Base-by-base conservation (phyloP, 1,140 invertebrate genomes). In the Holotrichia oblita region DNA sequence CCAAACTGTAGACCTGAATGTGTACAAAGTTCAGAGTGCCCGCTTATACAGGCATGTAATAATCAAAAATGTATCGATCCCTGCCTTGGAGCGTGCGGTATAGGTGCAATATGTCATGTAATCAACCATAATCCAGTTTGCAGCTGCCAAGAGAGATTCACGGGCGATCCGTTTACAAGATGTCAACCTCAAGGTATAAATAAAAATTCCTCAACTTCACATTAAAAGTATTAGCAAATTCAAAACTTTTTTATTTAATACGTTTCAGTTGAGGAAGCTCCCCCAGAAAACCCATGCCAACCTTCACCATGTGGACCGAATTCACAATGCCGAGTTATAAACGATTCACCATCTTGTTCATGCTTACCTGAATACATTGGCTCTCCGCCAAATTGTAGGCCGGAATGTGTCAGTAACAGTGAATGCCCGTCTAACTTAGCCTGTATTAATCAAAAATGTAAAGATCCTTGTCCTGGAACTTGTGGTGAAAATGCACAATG, bases 291-390 rank as follows among this genome's bases (percentile, higher is more conserved):
- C 81, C 92, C 93, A 0, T 96, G 95, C 83, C 88, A 90, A 48
- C 93, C 93, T 0, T 93, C 93, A 17, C 94, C 94, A 0, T 96
- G 94, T 83, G 94, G 94, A 10, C 90, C 93, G 0, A 94, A 95
- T 83, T 91, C 93, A 20, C 87, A 93, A 83, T 96, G 94, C 82
- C 88, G 90, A 74, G 90, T 91, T n/a, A 88, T 88, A 8, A 89
- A 90, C 17, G 90, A 89, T 12, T 88, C 89, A 14, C 90, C 91
- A 3, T 89, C 90, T 9, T 94, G 93, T 84, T 91, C 91, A 34
- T 96, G 95, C 85, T 85, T 93, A 59, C 88, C 90, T 2, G 91
- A 92, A 79, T 95, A 92, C 81, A 87, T 92, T 78, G 95, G 95
- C 8, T 90, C 93, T 84, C 94, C 95, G 86, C 89, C 90, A 81